Conservation (phyloP, 2,797 vertebrate genomes). For the Pangasius larnaudii region DNA sequence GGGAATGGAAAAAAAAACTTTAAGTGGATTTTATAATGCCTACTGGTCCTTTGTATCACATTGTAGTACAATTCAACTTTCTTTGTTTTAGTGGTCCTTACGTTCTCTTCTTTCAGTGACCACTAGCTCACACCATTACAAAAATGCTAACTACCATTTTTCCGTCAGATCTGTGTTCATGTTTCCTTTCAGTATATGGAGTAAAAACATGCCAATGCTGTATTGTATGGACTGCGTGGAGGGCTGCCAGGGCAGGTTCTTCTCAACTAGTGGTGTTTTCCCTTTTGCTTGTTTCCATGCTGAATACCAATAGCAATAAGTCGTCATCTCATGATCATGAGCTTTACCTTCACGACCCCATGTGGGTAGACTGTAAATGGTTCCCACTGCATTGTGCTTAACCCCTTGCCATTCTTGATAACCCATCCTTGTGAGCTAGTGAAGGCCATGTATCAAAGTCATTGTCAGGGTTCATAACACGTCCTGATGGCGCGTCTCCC, state of each 20-base stretch:
- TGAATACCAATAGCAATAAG: background rate
- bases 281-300: background rate
- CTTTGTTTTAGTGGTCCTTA: background rate
- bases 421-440: background rate
- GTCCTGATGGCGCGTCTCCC: background rate
- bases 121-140: background rate
- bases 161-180: background rate
- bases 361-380: background rate
- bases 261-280: background rate
- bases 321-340: background rate
- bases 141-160: background rate
- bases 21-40: background rate
- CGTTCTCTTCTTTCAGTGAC: background rate
- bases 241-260: background rate
- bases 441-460: background rate
- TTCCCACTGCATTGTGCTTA: background rate
- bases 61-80: background rate
- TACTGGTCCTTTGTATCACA: background rate
- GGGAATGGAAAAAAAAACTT: background rate
- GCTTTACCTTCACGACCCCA: background rate
- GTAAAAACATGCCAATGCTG: background rate
- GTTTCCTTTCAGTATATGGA: background rate
- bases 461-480: background rate
- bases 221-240: background rate
- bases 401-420: background rate